Base-by-base conservation (phyloP, 2,888 invertebrate genomes). In the Encarsia formosa region DNA sequence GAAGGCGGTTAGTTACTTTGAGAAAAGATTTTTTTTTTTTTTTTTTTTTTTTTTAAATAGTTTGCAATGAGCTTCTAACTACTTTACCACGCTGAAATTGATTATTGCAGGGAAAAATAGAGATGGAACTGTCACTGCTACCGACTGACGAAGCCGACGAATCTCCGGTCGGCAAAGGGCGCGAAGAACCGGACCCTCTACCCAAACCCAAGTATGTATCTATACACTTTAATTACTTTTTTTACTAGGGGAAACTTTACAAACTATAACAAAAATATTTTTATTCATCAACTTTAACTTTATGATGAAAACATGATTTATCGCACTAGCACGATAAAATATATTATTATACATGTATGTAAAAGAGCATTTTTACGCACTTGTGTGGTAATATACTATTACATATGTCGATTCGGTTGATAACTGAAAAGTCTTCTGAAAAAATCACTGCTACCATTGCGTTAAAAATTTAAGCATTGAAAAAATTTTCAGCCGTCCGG, bases 101-200 rank as follows among this genome's bases (percentile, higher is more conserved):
- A 13, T 31, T 42, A 35, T 26, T 20, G 4, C 59, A 87, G 86
- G 88, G 87, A 2, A 82, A 81, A 71, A 74, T 87, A n/a, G 84
- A 88, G 65, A 67, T 85, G 58, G 84, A 86, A 66, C 64, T 88
- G 58, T 79, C 80, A 50, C 64, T 88, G 11, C 59, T 87, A 26
- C 77, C 80, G 0, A 76, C 77, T 46, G 76, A 78, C 26, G 84
- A 85, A 62, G 86, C 87, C 0, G 62, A 75, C 2, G 64, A 77
- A 38, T 74, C 77, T 61, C 87, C 87, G 0, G 86, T 78, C 0
- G 88, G 88, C 5, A 63, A 79, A 11, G 87, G 85, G 18, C 76
- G 86, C 54, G 74, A 80, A 49, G 77, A 81, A 3, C 87, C 87
- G 0, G 77, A 81, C 61, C 76, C 81, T 4, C 72, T 88, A 42